phyloP scores from a whole-genome alignment of 2,888 invertebrate species.

The Drosophila merina region DNA sequence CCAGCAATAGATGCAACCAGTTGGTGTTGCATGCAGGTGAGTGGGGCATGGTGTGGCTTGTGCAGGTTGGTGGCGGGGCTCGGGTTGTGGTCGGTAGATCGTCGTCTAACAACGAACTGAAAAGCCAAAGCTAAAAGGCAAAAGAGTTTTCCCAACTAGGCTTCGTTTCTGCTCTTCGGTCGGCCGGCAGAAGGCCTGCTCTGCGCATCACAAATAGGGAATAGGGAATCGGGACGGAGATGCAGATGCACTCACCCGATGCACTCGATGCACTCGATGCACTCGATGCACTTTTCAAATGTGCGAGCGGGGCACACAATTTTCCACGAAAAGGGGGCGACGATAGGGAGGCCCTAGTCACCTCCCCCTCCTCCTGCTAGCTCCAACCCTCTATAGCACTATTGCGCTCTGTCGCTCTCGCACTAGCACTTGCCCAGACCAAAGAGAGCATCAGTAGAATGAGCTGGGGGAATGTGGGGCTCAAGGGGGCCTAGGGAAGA shows the following conservation, averaged over 20 bases:
- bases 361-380: slow-evolving; percentile 1
- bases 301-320: slow-evolving; percentile 62
- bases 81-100: slow-evolving; percentile 30
- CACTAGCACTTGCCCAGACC: slow-evolving; percentile 41
- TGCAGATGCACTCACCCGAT: slow-evolving; percentile 2
- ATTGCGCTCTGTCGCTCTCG: slow-evolving; percentile 20
- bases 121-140: slow-evolving; percentile 54
- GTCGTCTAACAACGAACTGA: slow-evolving; percentile 68
- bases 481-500: slow-evolving; percentile 27
- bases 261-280: slow-evolving; percentile 33
- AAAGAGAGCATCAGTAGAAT: slow-evolving; percentile 23
- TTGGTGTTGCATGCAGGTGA: slow-evolving; percentile 42
- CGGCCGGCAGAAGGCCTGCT: slow-evolving; percentile 26
- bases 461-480: slow-evolving; percentile 21
- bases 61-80: slow-evolving; percentile 2
- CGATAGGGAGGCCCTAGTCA: slow-evolving; percentile 58
- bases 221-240: slow-evolving; percentile 26
- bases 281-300: slow-evolving; percentile 79
- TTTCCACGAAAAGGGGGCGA: slow-evolving; percentile 59
- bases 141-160: slow-evolving; percentile 73
- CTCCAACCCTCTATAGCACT: neutral
- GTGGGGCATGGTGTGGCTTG: slow-evolving; percentile 14
- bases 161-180: slow-evolving; percentile 44
- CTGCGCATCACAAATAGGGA: slow-evolving; percentile 19
- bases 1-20: slow-evolving; percentile 60